Percentiles rank a stretch among this genome's conserved stretches.
Conservation (phyloP, 37 sponge, comb jelly and placozoan species). For the Trichoplax adhaerens region DNA sequence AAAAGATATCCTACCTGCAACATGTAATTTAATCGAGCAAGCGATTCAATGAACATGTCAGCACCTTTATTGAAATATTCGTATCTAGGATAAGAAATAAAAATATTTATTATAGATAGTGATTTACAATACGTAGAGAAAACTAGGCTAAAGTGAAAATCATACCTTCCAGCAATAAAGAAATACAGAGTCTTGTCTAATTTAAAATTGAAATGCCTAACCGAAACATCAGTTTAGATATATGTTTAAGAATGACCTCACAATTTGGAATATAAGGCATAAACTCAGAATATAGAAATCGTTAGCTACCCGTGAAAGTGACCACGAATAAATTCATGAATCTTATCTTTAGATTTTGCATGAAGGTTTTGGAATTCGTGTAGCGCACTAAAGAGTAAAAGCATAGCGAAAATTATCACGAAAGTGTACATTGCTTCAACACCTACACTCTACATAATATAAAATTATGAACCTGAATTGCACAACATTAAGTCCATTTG, state of each 20-base stretch:
- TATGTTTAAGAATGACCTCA: neutral
- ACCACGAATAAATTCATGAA: conserved; percentile 76
- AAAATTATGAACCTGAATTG: conserved; percentile 49
- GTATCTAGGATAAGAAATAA: conserved; percentile 29
- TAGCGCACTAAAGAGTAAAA: conserved; percentile 42
- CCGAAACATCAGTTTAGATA: conserved; percentile 7
- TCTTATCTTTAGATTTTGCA: conserved; percentile 82
- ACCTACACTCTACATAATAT: neutral
- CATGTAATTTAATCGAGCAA: conserved; percentile 77
- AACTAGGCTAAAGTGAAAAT: neutral
- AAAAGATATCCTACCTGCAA: conserved; percentile 26
- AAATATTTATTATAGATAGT: neutral
- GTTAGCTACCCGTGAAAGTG: conserved; percentile 75
- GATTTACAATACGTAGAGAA: neutral
- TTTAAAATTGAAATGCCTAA: conserved; percentile 81
- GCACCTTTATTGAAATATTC: conserved; percentile 95
- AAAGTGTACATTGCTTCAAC: neutral
- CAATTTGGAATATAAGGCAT: neutral
- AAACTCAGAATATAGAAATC: neutral
- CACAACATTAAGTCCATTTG: conserved; percentile 87
- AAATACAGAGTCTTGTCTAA: conserved; percentile 89
- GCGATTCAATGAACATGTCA: conserved; percentile 75
- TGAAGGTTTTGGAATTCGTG: conserved; percentile 99
- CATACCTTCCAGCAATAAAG: conserved; percentile 85
- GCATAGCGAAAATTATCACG: neutral